A percentile compares a stretch with the other conserved stretches of the same genome.
phyloP scores from a whole-genome alignment of 2,113 vertebrate genomes.

The Caretta caretta region DNA sequence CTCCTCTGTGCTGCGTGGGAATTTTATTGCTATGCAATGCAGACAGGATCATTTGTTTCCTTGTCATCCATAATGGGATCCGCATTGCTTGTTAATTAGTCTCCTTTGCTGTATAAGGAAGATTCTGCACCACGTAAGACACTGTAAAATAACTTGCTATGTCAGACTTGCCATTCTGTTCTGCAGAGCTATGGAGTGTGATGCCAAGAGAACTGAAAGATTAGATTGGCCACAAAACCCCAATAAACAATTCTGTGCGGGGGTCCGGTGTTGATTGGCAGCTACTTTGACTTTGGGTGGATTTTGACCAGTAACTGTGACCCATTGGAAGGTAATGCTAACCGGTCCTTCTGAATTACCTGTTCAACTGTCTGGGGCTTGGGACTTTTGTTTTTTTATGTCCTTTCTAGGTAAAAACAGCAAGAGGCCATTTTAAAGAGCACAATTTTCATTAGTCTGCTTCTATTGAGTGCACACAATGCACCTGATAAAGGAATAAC shows the following conservation, averaged over 20 bases:
- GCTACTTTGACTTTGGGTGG: not conserved
- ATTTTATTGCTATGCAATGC: not conserved
- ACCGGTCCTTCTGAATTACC: accelerated
- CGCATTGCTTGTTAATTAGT: not conserved
- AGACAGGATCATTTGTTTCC: not conserved
- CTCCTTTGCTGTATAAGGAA: not conserved
- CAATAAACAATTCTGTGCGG: not conserved
- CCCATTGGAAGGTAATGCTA: not conserved
- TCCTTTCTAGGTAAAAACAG: not conserved
- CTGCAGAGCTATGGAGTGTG: not conserved
- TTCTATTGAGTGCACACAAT: not conserved
- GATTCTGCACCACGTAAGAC: not conserved
- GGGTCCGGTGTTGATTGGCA: not conserved
- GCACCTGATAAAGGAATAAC: not conserved
- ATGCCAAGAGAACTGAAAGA: not conserved
- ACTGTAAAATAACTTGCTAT: not conserved
- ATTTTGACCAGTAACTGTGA: not conserved
- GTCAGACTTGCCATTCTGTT: not conserved
- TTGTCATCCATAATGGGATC: accelerated
- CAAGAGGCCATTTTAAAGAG: not conserved
- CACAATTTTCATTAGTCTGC: not conserved
- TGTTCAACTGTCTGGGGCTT: not conserved
- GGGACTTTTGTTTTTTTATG: not conserved
- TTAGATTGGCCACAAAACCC: not conserved
- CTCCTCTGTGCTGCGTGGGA: not conserved